phyloP scores from a whole-genome alignment of 2,888 invertebrate genomes.

The Dasysyrphus albostriatus region DNA sequence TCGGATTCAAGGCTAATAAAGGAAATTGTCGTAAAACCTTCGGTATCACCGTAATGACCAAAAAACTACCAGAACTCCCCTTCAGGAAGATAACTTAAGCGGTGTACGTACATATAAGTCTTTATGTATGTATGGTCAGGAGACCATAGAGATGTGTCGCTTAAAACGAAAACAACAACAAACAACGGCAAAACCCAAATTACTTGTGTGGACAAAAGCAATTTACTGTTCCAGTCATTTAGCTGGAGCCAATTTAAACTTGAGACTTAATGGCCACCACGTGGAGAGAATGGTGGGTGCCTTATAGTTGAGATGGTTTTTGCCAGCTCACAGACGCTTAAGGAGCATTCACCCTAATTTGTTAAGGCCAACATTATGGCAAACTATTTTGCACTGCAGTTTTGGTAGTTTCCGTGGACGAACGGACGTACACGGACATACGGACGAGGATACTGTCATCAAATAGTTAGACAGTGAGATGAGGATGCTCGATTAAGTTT shows the following conservation, averaged over 20 bases:
- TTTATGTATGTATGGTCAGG: slow-evolving; percentile 7
- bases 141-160: slow-evolving; percentile 17
- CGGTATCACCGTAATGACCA: slow-evolving; percentile 74
- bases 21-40: slow-evolving; percentile 76
- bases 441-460: slow-evolving; percentile 33
- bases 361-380: slow-evolving; percentile 18
- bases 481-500: slow-evolving; percentile 45
- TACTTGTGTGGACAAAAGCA: slow-evolving; percentile 74
- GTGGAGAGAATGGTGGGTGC: slow-evolving; percentile 23
- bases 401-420: slow-evolving; percentile 36
- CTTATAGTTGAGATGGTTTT: background rate
- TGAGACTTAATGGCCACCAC: slow-evolving; percentile 68
- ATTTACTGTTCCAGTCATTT: slow-evolving; percentile 74
- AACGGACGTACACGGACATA: background rate
- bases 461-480: slow-evolving; percentile 45
- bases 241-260: slow-evolving; percentile 72
- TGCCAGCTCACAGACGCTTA: slow-evolving; percentile 29
- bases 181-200: slow-evolving; percentile 53
- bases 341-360: slow-evolving; percentile 47
- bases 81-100: slow-evolving; percentile 57
- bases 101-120: slow-evolving; percentile 7
- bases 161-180: slow-evolving; percentile 40
- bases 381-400: slow-evolving; percentile 49
- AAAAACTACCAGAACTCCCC: slow-evolving; percentile 70
- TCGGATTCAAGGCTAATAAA: slow-evolving; percentile 75